Conservation (phyloP, 2,888 invertebrate species). For the Calephelis perditalis region DNA sequence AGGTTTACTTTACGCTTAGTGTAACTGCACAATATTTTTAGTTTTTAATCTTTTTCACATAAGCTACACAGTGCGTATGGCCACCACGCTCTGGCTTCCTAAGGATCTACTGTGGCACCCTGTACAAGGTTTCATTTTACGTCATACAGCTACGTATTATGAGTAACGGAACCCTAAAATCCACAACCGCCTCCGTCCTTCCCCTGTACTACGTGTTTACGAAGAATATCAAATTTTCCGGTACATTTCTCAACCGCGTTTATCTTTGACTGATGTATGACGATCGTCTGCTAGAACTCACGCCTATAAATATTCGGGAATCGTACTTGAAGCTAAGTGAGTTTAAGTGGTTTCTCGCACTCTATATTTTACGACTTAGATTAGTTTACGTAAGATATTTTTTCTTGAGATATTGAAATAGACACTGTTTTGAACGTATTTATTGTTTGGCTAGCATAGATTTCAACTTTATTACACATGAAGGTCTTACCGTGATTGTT, state of each 20-base stretch:
- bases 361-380: slow-evolving; percentile 7
- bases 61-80: too few species aligned
- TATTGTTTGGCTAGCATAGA: too few species aligned
- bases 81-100: too few species aligned
- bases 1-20: too few species aligned
- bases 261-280: slow-evolving; percentile 2
- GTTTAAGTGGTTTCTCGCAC: slow-evolving; percentile 7
- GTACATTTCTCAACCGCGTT: slow-evolving; percentile 7
- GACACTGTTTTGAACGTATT: neutral
- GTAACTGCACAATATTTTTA: too few species aligned
- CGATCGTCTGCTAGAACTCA: slow-evolving; percentile 2
- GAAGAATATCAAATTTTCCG: slow-evolving; percentile 11
- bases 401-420: slow-evolving; percentile 3
- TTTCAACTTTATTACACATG: too few species aligned
- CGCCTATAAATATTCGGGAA: slow-evolving; percentile 7
- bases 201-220: neutral
- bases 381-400: slow-evolving; percentile 6
- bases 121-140: too few species aligned
- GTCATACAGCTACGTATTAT: too few species aligned
- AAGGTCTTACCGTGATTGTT: too few species aligned
- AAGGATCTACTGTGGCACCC: too few species aligned
- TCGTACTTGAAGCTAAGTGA: slow-evolving; percentile 6
- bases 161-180: too few species aligned
- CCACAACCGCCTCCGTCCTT: neutral
- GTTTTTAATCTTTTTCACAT: too few species aligned